Evolutionary conservation across 2,888 invertebrate species (phyloP).

Genomic region (Trissolcus brochymenae): DNA sequence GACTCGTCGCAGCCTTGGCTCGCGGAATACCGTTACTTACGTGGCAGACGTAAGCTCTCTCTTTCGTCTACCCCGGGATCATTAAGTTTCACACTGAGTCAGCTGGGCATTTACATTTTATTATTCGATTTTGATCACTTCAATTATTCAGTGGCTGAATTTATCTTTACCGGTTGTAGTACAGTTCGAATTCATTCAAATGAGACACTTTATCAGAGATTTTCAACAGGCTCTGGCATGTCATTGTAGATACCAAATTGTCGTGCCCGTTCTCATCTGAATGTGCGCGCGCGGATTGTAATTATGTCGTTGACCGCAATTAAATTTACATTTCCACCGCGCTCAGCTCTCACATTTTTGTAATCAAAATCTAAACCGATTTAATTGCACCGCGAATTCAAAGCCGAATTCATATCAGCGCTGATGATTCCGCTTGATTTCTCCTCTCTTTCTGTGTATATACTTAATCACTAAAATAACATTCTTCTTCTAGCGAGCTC

Average conservation of each 20-base stretch:
- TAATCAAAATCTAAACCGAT: too few species aligned
- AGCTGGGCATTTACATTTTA: conserved; percentile 53
- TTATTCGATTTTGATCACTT: conserved; percentile 51
- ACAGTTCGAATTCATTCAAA: conserved; percentile 52
- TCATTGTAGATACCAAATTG: conserved; percentile 35
- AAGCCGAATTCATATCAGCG: too few species aligned
- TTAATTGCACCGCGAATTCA: neutral
- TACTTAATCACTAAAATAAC: too few species aligned
- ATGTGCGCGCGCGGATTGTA: conserved; percentile 27
- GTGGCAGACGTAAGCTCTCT: conserved; percentile 57
- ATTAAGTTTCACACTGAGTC: conserved; percentile 54
- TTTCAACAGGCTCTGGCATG: conserved; percentile 42
- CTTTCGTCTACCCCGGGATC: conserved; percentile 54
- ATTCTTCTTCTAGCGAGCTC: too few species aligned
- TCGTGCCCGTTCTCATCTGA: conserved; percentile 40
- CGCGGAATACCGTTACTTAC: conserved; percentile 46
- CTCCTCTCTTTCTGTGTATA: too few species aligned
- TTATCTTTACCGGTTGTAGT: conserved; percentile 52
- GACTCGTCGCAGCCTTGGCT: conserved; percentile 52
- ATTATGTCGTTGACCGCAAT: conserved; percentile 46
- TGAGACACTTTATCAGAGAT: conserved; percentile 42
- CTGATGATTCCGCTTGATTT: too few species aligned
- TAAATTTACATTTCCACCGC: conserved; percentile 22
- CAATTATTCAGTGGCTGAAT: conserved; percentile 54
- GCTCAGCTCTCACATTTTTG: neutral